Percentiles rank a stretch among this genome's conserved stretches.
phyloP scores from a whole-genome alignment of 2,797 vertebrate genomes.

The Platyrinchus mystaceus region DNA sequence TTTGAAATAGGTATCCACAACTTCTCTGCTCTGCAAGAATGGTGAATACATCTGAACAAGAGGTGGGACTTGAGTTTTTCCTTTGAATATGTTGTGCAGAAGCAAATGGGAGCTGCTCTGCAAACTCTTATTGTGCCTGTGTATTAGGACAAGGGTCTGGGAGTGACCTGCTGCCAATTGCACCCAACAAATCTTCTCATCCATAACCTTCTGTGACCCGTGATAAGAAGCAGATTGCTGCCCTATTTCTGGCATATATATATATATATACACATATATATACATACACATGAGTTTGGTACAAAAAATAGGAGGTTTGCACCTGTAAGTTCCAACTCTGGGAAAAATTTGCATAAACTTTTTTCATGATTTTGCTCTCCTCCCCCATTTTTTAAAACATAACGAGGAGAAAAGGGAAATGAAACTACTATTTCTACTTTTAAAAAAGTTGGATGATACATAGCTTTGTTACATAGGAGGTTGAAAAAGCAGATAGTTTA shows the following conservation, averaged over 20 bases:
- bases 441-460: not conserved
- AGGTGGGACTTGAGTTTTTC: not conserved
- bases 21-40: not conserved
- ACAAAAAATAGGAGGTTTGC: not conserved
- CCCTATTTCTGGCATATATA: not conserved
- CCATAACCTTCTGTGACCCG: not conserved
- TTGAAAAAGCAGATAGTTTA: slow-evolving; percentile 1
- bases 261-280: not conserved
- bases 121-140: not conserved
- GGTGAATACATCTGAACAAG: not conserved
- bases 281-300: rapidly evolving
- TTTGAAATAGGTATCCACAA: not conserved
- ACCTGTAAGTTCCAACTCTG: not conserved
- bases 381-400: not conserved
- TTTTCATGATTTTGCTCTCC: not conserved
- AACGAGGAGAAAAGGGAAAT: not conserved
- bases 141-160: not conserved
- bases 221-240: not conserved
- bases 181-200: not conserved
- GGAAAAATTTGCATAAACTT: not conserved
- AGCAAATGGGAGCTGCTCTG: not conserved
- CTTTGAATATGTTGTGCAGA: not conserved
- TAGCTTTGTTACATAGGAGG: not conserved
- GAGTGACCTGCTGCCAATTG: not conserved
- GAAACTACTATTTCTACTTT: not conserved